Evolutionary conservation across 2,113 vertebrate species (phyloP).

Genomic region (Pollimyrus isidori): DNA sequence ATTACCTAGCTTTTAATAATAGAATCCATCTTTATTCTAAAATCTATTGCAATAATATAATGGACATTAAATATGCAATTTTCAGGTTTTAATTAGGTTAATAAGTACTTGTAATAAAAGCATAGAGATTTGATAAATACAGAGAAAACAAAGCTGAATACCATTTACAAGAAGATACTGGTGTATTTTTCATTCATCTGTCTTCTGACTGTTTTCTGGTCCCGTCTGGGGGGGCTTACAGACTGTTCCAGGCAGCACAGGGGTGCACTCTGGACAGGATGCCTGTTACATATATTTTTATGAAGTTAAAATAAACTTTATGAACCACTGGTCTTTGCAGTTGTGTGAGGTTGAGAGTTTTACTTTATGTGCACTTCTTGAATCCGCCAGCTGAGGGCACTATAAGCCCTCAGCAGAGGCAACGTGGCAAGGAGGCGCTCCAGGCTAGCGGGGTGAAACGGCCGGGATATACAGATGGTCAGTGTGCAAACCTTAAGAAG

Average conservation of each 20-base stretch:
- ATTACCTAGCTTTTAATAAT: not conserved
- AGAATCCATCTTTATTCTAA: not conserved
- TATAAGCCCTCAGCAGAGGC: not conserved
- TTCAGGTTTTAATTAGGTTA: not conserved
- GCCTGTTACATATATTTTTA: not conserved
- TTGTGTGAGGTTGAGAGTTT: not conserved
- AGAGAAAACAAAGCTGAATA: not conserved
- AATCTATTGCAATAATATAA: not conserved
- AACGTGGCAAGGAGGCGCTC: slow-evolving; percentile 12
- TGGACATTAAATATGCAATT: not conserved
- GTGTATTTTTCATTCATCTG: not conserved
- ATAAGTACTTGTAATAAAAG: not conserved
- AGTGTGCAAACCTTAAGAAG: slow-evolving; percentile 35
- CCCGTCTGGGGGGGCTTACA: not conserved
- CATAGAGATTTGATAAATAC: not conserved
- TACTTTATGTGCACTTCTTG: not conserved
- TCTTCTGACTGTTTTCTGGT: not conserved
- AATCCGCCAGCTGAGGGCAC: slow-evolving; percentile 31
- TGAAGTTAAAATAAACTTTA: not conserved
- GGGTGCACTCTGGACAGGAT: not conserved
- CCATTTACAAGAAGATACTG: not conserved
- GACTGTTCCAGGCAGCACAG: not conserved
- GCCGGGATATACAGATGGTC: slow-evolving; percentile 27
- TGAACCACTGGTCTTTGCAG: not conserved
- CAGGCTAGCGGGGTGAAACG: slow-evolving; percentile 31